Evolutionary conservation across 1,140 invertebrate species (phyloP).

Genomic region (Brachionus plicatilis): DNA sequence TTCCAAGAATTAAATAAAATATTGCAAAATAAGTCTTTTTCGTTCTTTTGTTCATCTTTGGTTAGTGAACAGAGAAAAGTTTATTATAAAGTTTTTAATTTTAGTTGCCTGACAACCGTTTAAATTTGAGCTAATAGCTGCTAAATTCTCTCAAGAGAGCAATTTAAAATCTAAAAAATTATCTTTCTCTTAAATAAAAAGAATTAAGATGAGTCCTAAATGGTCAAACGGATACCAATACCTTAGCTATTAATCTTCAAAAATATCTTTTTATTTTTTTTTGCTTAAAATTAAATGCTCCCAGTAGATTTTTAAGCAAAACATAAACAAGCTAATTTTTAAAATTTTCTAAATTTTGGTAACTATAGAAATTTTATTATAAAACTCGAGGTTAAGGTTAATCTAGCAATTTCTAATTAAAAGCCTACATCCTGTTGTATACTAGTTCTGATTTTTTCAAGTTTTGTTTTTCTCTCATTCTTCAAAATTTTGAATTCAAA

Average conservation of each 20-base stretch:
- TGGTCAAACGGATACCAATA: neutral
- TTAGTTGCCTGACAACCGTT: constrained; percentile 26
- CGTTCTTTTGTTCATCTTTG: neutral
- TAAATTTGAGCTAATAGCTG: neutral
- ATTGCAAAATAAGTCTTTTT: constrained; percentile 37
- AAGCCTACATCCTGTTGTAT: neutral
- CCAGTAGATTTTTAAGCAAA: neutral
- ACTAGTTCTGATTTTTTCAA: neutral
- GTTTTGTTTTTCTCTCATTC: neutral
- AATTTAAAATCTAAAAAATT: neutral
- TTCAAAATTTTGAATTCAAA: neutral
- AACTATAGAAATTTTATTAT: neutral
- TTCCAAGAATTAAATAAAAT: neutral
- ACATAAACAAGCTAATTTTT: constrained; percentile 2
- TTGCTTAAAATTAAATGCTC: neutral
- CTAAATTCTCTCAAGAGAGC: constrained; percentile 25
- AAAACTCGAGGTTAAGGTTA: neutral
- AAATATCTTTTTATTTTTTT: neutral
- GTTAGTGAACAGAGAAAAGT: neutral
- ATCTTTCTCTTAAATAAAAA: neutral
- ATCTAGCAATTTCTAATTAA: constrained; percentile 27
- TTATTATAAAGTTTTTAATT: neutral
- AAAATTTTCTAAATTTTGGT: neutral
- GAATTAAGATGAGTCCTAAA: neutral
- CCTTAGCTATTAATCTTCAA: neutral